Percentiles rank a stretch among this genome's conserved stretches.
Conservation (phyloP, 2,113 vertebrate genomes). For the Scytalopus superciliaris region DNA sequence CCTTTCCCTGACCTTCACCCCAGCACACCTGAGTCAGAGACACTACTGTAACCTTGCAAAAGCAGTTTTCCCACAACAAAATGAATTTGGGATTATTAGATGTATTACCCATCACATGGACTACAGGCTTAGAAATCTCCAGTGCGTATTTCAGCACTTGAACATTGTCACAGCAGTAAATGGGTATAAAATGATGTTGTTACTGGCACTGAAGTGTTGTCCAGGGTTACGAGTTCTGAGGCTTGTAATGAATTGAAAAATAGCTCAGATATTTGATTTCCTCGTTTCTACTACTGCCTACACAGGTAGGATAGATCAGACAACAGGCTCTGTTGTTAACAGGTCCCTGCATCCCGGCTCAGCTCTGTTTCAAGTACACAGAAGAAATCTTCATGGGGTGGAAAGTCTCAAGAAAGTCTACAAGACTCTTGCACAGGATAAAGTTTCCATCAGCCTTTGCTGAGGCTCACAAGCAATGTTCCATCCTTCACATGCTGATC, state of each 20-base stretch:
- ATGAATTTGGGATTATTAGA: background rate
- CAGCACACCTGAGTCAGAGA: background rate
- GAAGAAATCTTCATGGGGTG: background rate
- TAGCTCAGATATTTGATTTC: background rate
- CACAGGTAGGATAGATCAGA: background rate
- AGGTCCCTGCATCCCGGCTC: background rate
- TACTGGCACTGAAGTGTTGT: background rate
- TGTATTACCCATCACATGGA: background rate
- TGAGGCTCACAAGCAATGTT: background rate
- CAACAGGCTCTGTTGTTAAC: background rate
- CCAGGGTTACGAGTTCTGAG: background rate
- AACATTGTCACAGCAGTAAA: background rate
- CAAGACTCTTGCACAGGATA: fast-evolving
- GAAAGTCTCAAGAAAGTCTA: background rate
- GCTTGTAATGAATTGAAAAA: background rate
- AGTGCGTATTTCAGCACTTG: background rate
- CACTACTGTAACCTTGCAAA: background rate
- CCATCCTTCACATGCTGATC: background rate
- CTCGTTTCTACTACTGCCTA: background rate
- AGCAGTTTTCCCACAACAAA: background rate
- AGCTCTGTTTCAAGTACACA: background rate
- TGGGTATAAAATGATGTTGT: background rate
- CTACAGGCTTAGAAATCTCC: background rate
- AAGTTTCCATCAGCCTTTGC: background rate
- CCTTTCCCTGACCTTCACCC: background rate